Base-by-base conservation (phyloP, 2,797 vertebrate species). In the Telmatherina bonti region DNA sequence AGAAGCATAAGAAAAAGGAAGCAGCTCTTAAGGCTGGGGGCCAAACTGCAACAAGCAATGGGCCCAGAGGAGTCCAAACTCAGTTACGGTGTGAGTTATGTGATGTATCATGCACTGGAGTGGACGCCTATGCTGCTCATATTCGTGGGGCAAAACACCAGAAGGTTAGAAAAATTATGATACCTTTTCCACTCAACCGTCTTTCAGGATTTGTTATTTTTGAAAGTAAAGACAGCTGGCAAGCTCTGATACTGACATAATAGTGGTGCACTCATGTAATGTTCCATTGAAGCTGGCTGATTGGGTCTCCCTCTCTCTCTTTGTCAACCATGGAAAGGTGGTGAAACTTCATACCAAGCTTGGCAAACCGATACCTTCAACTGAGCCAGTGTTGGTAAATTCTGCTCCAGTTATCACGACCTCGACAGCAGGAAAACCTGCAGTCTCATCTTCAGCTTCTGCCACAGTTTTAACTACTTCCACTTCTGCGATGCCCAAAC, bases 1-100 rank as follows among this genome's bases (percentile, higher is more conserved):
- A 97, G 85, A 96, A 96, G 83, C 96, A 96, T 88, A 94, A 93
- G 83, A 96, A 96, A 90, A 96, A 96, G 72, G 95, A 95, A 72
- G 85, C 91, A 0, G 92, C 95, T 15, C 88, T 94, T 74, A 95
- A 95, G 79, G 84, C 84, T 22, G 93, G 95, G 8, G 72, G 79
- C 2, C 79, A 90, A 79, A 75, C 89, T 0, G 92, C 77, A 0
- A 64, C 88, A 52, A 91, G 47, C 1, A 88, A 89, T 3, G 93
- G 91, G 27, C 85, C 82, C 0, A 69, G 82, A 8, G 92, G 94
- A 4, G 76, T 91, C 35, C 94, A 94, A 81, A 93, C 85, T 0
- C 95, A 93, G 81, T 85, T 94, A 68, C 93, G 89, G 27, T 96
- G 96, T 27, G 91, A 93, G 86, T 89, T 97, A 57, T 97, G 96